Base-by-base conservation (phyloP, 2,888 invertebrate genomes). In the Automeris io region DNA sequence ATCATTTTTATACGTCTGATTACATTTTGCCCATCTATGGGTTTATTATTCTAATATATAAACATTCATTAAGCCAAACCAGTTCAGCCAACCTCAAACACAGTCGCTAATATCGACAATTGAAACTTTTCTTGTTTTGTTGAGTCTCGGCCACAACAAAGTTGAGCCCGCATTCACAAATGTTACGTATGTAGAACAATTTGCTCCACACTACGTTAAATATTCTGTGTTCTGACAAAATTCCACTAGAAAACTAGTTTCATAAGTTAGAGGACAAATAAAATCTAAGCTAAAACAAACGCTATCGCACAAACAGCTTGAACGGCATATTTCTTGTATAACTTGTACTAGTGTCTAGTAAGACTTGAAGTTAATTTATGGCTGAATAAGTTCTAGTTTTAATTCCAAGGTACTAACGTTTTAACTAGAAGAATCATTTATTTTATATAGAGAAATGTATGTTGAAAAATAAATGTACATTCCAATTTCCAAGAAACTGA, bases 121-220 rank as follows among this genome's bases (percentile, higher is more conserved):
- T 39, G 39, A 39, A 39, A 33, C 34, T 33, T 41, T 41, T 24
- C 41, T 34, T 37, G 34, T 41, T 41, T 34, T 33, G 38, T 26
- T 26, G 21, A 22, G 34, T 29, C 13, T 23, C 24, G 33, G 9
- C 39, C 39, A 36, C 46, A 40, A 40, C 39, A 41, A 44, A 46
- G 43, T 46, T 46, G 32, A 3, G 6, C 26, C 37, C 41, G 23
- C 35, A 41, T 39, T 35, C 11, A 22, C 22, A 26, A 26, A 33
- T 29, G 21, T 24, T 13, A 5, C 18, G 9, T 18, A 18, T 32
- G 21, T 19, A 29, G 21, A 26, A 22, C 26, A 39, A 9, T 21
- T 21, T 3, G 2, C 7, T 6, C 1, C 13, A 9, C 33, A 11
- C 7, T 18, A 13, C 12, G 5, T 13, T 6, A 12, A 11, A 4